These are phyloP conservation scores for Drosophila sechellia DNA, from an alignment of 1,140 invertebrate species.

Conservation along the genomic window DNA sequence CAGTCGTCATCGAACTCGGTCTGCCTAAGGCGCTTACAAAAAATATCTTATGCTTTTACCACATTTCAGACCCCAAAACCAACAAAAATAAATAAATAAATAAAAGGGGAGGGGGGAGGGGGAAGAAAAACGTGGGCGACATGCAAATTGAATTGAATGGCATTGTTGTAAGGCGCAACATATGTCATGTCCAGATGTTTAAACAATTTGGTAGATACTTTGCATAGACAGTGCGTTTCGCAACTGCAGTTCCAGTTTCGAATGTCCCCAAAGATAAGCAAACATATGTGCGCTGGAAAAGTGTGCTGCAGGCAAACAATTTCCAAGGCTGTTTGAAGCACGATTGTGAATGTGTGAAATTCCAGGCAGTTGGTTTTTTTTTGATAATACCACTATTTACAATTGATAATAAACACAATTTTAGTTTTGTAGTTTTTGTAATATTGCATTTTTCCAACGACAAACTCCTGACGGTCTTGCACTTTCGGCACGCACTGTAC, in stretches of 20 bases:
- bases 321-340: neutral
- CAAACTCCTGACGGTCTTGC: neutral
- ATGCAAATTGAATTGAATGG: conserved; percentile 62
- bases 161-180: conserved; percentile 44
- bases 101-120: neutral
- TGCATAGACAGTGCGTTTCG: conserved; percentile 42
- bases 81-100: neutral
- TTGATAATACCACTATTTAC: too few relatives aligned
- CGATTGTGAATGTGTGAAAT: neutral
- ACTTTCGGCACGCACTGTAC: conserved; percentile 14
- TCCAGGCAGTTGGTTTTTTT: neutral
- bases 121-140: conserved; percentile 45
- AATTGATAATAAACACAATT: too few relatives aligned
- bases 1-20: conserved; percentile 40
- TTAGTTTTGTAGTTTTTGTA: too few relatives aligned
- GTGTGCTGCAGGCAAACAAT: neutral
- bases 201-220: conserved; percentile 40
- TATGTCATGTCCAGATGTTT: conserved; percentile 48
- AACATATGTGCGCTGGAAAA: neutral
- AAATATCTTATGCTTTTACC: conserved; percentile 58
- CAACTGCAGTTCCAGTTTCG: conserved; percentile 1
- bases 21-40: conserved; percentile 36
- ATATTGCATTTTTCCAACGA: too few relatives aligned
- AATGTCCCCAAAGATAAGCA: conserved; percentile 6
- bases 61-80: conserved; percentile 5